Conservation (phyloP, 2,888 invertebrate genomes). For the Bruchidius siliquastri region DNA sequence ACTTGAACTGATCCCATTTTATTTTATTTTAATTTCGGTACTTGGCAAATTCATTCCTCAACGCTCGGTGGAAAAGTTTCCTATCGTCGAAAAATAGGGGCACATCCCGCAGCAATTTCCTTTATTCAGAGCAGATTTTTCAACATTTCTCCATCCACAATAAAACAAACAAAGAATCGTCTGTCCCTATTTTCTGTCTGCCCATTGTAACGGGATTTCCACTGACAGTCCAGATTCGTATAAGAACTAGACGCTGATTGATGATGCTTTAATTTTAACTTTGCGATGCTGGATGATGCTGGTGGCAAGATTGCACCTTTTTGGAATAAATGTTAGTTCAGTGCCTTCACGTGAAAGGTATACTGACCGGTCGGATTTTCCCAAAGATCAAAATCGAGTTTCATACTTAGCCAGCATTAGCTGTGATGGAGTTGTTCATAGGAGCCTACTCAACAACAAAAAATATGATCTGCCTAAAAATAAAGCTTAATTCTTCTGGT, state of each 20-base stretch:
- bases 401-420: no score
- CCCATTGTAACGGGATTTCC: not conserved
- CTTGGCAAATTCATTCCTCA: not conserved
- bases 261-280: not conserved
- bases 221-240: not conserved
- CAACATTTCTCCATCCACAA: not conserved
- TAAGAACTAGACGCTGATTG: not conserved
- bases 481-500: no score
- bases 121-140: not conserved
- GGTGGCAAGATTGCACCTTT: not conserved
- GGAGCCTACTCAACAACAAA: no score
- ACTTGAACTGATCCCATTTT: no score
- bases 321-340: not conserved
- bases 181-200: not conserved
- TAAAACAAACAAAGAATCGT: not conserved
- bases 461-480: no score
- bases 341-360: no score
- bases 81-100: not conserved
- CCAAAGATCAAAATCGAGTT: no score
- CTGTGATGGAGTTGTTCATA: no score
- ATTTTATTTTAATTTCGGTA: no score
- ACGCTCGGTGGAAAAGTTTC: not conserved
- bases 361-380: no score
- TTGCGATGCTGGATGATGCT: not conserved
- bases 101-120: not conserved